Evolutionary conservation across 35 echinoderm and acorn worm genomes (phyloP).

Genomic region (Apostichopus californicus): DNA sequence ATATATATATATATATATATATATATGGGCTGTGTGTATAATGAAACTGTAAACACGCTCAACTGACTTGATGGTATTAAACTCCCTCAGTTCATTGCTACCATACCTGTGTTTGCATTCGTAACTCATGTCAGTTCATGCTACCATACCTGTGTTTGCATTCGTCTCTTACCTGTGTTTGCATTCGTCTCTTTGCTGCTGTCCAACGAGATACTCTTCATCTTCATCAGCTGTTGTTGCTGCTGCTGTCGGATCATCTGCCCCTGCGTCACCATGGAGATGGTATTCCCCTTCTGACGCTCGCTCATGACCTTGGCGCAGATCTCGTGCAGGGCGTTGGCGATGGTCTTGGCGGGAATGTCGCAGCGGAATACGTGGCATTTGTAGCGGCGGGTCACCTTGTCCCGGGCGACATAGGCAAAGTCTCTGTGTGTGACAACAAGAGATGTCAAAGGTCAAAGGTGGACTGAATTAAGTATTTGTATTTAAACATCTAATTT

Average conservation of each 20-base stretch:
- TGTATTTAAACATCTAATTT: no score
- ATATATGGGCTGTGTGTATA: neutral
- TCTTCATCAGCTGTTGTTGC: conserved; percentile 85
- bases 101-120: conserved; percentile 61
- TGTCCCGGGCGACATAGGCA: conserved; percentile 93
- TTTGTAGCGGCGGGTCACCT: conserved; percentile 88
- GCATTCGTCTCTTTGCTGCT: conserved; percentile 75
- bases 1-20: no score
- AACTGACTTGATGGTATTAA: neutral
- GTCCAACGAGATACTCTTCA: conserved; percentile 88
- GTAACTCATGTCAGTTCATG: no score
- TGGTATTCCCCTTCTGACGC: conserved; percentile 92
- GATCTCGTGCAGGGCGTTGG: conserved; percentile 95
- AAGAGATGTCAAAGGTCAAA: no score
- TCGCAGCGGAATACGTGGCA: conserved; percentile 98
- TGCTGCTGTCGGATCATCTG: conserved; percentile 93
- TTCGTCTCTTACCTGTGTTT: no score
- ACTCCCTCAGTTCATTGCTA: neutral
- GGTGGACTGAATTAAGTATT: no score
- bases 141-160: no score
- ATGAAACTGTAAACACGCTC: neutral
- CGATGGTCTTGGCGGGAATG: conserved; percentile 96
- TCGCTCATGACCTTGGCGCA: conserved; percentile 98
- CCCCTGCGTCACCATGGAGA: conserved; percentile 98
- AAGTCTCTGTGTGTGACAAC: conserved; percentile 74